Percentiles rank a stretch among this genome's conserved stretches.
Conservation (phyloP, 1,140 invertebrate species). For the Spodoptera litura region DNA sequence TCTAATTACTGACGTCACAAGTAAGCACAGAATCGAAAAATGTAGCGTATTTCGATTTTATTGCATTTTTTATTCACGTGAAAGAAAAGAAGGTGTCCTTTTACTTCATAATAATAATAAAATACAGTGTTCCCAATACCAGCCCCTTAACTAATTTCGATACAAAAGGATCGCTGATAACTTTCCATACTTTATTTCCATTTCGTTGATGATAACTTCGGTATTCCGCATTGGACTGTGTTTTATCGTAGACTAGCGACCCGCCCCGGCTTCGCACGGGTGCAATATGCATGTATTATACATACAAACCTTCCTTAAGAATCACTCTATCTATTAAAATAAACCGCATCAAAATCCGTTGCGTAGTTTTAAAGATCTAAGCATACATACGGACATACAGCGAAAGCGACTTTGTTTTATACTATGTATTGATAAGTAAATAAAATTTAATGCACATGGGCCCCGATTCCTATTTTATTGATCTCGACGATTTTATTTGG, state of each 20-base stretch:
- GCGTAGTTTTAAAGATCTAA: too few species aligned
- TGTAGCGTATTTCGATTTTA: too few species aligned
- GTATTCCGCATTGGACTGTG: slow-evolving; percentile 19
- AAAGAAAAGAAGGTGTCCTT: neutral
- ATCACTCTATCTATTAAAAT: too few species aligned
- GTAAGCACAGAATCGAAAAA: slow-evolving; percentile 7
- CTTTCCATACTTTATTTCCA: slow-evolving; percentile 45
- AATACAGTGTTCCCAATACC: slow-evolving; percentile 25
- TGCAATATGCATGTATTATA: too few species aligned
- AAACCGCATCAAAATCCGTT: too few species aligned
- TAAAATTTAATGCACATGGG: slow-evolving; percentile 38
- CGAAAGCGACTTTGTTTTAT: too few species aligned
- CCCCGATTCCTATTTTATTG: slow-evolving; percentile 38
- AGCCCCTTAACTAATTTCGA: slow-evolving; percentile 31
- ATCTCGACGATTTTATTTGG: slow-evolving; percentile 30
- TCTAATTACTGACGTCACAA: too few species aligned
- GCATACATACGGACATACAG: too few species aligned
- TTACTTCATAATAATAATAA: slow-evolving; percentile 35
- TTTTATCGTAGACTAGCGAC: slow-evolving; percentile 36
- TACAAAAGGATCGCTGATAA: slow-evolving; percentile 37
- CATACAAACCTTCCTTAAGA: too few species aligned
- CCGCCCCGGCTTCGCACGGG: too few species aligned
- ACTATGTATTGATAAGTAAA: too few species aligned
- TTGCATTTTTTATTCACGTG: slow-evolving; percentile 21
- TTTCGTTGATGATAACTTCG: slow-evolving; percentile 41